These are phyloP conservation scores for Cacatua alba DNA, from an alignment of 2,113 vertebrate species.

Conservation along the genomic window DNA sequence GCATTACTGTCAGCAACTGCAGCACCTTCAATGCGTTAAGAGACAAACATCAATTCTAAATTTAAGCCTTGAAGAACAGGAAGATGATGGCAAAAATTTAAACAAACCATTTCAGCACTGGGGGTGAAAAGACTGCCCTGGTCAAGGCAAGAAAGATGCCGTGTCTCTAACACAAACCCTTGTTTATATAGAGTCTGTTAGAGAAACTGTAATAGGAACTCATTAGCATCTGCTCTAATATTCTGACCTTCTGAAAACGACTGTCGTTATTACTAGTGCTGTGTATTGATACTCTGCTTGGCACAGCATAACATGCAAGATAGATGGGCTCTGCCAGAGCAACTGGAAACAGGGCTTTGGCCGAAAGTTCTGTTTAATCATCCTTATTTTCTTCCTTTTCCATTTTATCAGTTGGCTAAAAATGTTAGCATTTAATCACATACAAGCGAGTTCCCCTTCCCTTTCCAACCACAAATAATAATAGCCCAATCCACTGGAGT, in stretches of 20 bases:
- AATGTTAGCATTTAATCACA: constrained; percentile 28
- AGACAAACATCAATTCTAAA: neutral
- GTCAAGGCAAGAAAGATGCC: neutral
- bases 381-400: constrained; percentile 14
- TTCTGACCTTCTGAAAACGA: constrained; percentile 20
- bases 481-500: constrained; percentile 12
- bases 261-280: neutral
- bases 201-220: neutral
- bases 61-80: neutral
- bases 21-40: neutral
- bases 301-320: neutral
- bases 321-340: neutral
- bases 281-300: neutral
- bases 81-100: neutral
- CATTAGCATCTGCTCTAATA: neutral
- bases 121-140: neutral
- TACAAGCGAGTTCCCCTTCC: neutral
- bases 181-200: neutral
- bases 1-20: constrained; percentile 13
- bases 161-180: neutral
- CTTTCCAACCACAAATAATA: constrained; percentile 18
- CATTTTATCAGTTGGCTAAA: constrained; percentile 5
- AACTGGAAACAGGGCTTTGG: neutral
- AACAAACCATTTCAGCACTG: neutral
- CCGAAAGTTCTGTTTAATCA: neutral